Evolutionary conservation across 2,888 invertebrate genomes (phyloP), one percentile per base, ranked within the genome.

Genomic region (Liodrosophila aerea): DNA sequence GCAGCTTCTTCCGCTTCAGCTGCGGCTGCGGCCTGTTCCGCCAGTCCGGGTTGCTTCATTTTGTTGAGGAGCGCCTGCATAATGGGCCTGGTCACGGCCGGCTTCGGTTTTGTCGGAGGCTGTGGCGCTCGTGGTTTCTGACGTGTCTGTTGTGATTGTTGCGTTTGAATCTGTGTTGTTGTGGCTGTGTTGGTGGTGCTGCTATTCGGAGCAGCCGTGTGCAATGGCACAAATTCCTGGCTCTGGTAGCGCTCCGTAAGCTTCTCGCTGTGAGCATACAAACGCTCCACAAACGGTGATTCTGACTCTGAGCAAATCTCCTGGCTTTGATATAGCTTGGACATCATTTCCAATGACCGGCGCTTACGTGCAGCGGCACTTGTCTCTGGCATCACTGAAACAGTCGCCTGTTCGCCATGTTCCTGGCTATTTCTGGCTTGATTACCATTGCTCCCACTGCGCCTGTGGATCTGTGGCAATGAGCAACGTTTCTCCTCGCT

Each of bases 201-300:
- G 31, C n/a, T 52, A 27, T 36, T 40, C 22, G 33, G 15, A 0
- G 36, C 7, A 3, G 56, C 9, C n/a, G 71, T 65, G 49, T 89
- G 89, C 2, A 89, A 90, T 0, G 93, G 89, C 22, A 87, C 91
- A 87, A 93, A 93, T 71, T 93, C 93, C 88, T 93, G 93, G 68
- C 93, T 93, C 87, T 93, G 93, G 85, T 93, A 93, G 1, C 93
- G 91, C 82, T 92, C 92, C 13, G 92, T 92, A 36, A 93, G 91
- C 77, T 93, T 93, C 73, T 93, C 93, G 86, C 91, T 92, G 77
- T 92, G 92, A 40, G 92, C 92, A 74, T 93, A 93, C 7, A 93
- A 88, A 44, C 92, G 92, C 54, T 93, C 93, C 34, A 92, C 92
- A 54, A 93, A 91, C 0, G 88, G 83, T 0, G 81, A 76, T 58